Conservation (phyloP, 2,888 invertebrate genomes). For the Dendrolimus houi region DNA sequence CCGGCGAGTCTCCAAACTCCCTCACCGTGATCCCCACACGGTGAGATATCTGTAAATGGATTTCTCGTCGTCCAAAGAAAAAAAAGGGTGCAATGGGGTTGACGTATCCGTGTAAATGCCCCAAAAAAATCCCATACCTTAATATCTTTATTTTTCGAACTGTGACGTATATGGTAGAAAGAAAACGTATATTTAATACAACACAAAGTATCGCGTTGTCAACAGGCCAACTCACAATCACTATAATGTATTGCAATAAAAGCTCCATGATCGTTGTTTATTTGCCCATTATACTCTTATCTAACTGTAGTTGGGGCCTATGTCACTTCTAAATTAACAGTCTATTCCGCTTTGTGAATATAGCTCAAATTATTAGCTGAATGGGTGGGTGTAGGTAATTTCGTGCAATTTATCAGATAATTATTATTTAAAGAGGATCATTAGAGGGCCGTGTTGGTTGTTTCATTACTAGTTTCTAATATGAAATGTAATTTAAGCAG, state of each 20-base stretch:
- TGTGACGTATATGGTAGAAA: too few relatives aligned
- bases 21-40: too few relatives aligned
- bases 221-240: conserved; percentile 23
- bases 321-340: conserved; percentile 21
- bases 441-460: background rate
- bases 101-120: too few relatives aligned
- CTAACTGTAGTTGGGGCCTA: conserved; percentile 16
- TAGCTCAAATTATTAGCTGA: background rate
- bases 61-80: too few relatives aligned
- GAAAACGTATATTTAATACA: background rate
- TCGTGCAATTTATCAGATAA: background rate
- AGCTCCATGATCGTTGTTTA: conserved; percentile 28
- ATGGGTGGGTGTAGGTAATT: background rate
- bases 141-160: too few relatives aligned
- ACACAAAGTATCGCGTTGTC: conserved; percentile 21
- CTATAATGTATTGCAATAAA: conserved; percentile 30
- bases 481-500: background rate
- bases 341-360: conserved; percentile 16
- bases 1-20: too few relatives aligned
- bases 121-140: too few relatives aligned
- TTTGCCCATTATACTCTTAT: conserved; percentile 29
- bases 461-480: background rate
- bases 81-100: too few relatives aligned
- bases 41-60: too few relatives aligned
- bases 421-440: background rate